A percentile compares a stretch with the other conserved stretches of the same genome.
Conservation (phyloP, 1,140 invertebrate species). For the Drosophila elegans region DNA sequence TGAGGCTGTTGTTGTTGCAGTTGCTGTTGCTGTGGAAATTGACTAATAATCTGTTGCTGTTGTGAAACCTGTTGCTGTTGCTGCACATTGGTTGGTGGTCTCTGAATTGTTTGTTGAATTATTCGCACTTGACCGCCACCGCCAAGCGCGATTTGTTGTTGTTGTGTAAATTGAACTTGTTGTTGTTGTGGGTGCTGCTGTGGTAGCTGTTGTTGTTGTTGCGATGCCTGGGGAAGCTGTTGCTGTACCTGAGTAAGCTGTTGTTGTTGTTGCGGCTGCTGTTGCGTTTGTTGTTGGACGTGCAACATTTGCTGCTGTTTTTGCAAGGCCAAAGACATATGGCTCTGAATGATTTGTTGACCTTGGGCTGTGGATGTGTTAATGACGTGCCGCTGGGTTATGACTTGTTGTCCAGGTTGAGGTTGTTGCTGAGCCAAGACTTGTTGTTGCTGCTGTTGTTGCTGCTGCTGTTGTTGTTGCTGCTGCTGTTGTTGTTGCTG, state of each 20-base stretch:
- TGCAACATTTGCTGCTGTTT: slow-evolving; percentile 78
- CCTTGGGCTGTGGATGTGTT: slow-evolving; percentile 82
- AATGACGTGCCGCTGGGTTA: slow-evolving; percentile 79
- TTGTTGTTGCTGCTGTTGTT: slow-evolving; percentile 30
- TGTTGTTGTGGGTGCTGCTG: slow-evolving; percentile 45
- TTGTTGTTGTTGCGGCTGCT: slow-evolving; percentile 42
- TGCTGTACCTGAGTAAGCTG: slow-evolving; percentile 41
- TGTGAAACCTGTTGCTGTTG: slow-evolving; percentile 41
- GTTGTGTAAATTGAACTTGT: slow-evolving; percentile 71
- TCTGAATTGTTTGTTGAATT: slow-evolving; percentile 80
- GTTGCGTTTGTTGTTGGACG: slow-evolving; percentile 58
- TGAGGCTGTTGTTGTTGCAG: slow-evolving; percentile 47
- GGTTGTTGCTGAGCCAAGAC: slow-evolving; percentile 38
- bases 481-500: slow-evolving; percentile 39
- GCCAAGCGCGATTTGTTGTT: slow-evolving; percentile 66
- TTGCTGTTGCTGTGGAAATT: slow-evolving; percentile 61
- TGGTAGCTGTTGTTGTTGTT: slow-evolving; percentile 18
- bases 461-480: slow-evolving; percentile 30
- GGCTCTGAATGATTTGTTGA: slow-evolving; percentile 82
- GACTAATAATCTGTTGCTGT: slow-evolving; percentile 63
- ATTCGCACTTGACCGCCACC: slow-evolving; percentile 75
- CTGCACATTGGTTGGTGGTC: slow-evolving; percentile 30
- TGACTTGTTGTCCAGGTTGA: slow-evolving; percentile 63
- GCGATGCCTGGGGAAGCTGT: slow-evolving; percentile 26
- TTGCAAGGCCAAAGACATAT: slow-evolving; percentile 73